Conservation (phyloP, 1,140 invertebrate genomes). For the Fopius arisanus region DNA sequence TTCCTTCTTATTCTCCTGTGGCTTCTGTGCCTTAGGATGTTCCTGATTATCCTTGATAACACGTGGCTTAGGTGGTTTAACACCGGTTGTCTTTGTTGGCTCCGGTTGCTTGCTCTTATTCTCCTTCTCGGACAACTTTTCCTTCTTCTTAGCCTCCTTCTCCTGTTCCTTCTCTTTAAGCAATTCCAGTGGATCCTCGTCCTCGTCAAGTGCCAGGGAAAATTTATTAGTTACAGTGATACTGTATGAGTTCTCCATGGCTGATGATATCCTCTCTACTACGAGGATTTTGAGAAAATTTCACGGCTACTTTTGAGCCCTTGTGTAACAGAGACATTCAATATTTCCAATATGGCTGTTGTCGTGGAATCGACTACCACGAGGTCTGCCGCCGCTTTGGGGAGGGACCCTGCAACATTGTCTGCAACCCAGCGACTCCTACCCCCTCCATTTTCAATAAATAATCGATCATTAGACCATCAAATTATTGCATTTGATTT, state of each 20-base stretch:
- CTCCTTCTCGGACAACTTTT: constrained; percentile 85
- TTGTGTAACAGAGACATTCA: constrained; percentile 63
- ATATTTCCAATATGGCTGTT: constrained; percentile 64
- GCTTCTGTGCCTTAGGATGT: constrained; percentile 61
- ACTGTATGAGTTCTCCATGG: constrained; percentile 92
- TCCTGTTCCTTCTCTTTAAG: constrained; percentile 80
- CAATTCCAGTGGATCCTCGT: constrained; percentile 90
- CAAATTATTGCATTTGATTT: neutral
- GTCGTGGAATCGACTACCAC: constrained; percentile 53
- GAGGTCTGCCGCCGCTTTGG: constrained; percentile 52
- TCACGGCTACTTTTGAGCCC: constrained; percentile 65
- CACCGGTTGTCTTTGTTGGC: constrained; percentile 65
- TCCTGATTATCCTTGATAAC: constrained; percentile 76
- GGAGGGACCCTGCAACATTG: constrained; percentile 22
- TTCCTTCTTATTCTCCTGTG: constrained; percentile 69
- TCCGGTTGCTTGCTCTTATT: constrained; percentile 76
- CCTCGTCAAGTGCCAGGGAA: constrained; percentile 86
- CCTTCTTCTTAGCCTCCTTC: constrained; percentile 83
- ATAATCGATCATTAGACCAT: neutral
- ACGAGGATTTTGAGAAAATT: constrained; percentile 59
- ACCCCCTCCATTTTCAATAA: constrained; percentile 15
- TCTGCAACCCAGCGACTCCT: constrained; percentile 25
- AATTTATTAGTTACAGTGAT: constrained; percentile 92
- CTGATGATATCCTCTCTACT: constrained; percentile 51
- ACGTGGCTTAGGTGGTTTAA: constrained; percentile 63